Evolutionary conservation across 1,140 invertebrate genomes (phyloP), one percentile per base, ranked within the genome.

Genomic region (Mylabris phalerata): DNA sequence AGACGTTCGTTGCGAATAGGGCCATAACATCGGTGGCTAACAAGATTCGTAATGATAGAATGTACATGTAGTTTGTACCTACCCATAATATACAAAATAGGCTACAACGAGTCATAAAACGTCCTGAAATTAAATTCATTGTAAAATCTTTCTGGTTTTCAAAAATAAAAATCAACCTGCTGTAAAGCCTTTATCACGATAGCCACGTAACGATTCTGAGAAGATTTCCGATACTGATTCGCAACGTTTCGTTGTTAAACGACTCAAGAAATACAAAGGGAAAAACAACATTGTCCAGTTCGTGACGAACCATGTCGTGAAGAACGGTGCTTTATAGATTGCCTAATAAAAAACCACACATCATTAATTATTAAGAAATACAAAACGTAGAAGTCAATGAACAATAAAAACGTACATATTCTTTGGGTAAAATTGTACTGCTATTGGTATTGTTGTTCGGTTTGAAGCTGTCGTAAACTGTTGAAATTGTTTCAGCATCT

Each of bases 241-340:
- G 72, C 86, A 92, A 42, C 86, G 84, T 52, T 84, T 84, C 60
- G 80, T 83, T 42, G 82, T 80, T 13, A 86, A 74, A 71, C 84
- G 83, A 61, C 83, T 86, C 48, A 92, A 74, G 46, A 93, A 79
- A 73, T 94, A 95, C 43, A 95, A 78, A 9, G 93, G 93, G 72
- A 94, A 94, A 74, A 95, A 95, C 6, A 95, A 75, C 60, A 93
- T 83, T 7, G 91, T 88, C 85, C 90, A 95, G 69, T 92, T 89
- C n/a, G 92, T 95, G 72, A 88, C 90, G 72, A 95, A 93, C 92
- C 93, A 97, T 10, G 92, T 92, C 9, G 92, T 93, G 73, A 95
- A 92, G 75, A 95, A 95, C 48, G 93, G 91, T 26, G 92, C 92
- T 75, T 90, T 90, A 92, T 11, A 80, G 76, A 48, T 79, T 72